Evolutionary conservation across 2,797 vertebrate genomes (phyloP).

Genomic region (Phaenicophaeus curvirostris): DNA sequence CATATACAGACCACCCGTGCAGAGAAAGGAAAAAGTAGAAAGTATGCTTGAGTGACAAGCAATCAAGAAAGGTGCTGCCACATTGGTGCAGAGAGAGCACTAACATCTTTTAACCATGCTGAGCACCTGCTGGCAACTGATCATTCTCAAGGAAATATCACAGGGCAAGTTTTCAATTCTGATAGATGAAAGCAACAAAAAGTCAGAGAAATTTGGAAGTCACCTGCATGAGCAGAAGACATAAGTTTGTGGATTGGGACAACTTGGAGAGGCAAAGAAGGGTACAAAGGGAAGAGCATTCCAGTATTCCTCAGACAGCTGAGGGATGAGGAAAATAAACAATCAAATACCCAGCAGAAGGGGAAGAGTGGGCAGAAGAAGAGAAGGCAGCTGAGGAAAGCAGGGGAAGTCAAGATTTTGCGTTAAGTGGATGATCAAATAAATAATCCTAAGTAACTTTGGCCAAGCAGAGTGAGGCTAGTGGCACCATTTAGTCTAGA

Average conservation of each 20-base stretch:
- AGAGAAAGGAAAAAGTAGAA: background rate
- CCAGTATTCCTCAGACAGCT: background rate
- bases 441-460: background rate
- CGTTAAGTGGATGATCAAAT: background rate
- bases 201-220: background rate
- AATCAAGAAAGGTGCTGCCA: background rate
- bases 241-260: background rate
- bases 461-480: background rate
- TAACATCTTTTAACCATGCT: background rate
- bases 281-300: background rate
- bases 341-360: background rate
- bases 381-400: background rate
- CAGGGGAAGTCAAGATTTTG: background rate
- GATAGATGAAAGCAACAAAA: background rate
- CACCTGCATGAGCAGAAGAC: background rate
- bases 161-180: background rate
- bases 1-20: background rate
- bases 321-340: background rate
- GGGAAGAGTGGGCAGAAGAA: background rate
- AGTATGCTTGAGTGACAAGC: background rate
- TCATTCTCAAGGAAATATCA: background rate
- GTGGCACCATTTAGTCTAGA: background rate
- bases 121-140: background rate
- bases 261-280: background rate
- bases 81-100: background rate